These are phyloP conservation scores for Arnoldichthys spilopterus DNA, from an alignment of 2,797 vertebrate genomes.

Conservation along the genomic window DNA sequence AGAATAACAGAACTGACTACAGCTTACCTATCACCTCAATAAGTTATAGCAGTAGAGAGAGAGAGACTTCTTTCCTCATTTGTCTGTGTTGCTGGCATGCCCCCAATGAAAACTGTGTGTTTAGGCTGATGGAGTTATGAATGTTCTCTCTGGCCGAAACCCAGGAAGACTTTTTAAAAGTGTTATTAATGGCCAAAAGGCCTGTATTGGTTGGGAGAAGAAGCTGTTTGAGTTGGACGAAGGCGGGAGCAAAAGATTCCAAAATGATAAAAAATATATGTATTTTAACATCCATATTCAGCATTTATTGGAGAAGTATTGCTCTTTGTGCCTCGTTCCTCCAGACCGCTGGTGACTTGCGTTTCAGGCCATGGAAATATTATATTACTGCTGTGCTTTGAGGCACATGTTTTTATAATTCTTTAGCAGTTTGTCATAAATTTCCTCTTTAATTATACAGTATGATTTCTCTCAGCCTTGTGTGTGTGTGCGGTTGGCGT, in stretches of 20 bases:
- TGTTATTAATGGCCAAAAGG: constrained; percentile 62
- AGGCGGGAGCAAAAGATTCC: constrained; percentile 46
- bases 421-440: constrained; percentile 42
- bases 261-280: constrained; percentile 55
- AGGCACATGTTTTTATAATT: constrained; percentile 47
- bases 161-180: constrained; percentile 57
- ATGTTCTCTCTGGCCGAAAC: constrained; percentile 58
- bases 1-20: background rate
- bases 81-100: constrained; percentile 54
- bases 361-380: constrained; percentile 45
- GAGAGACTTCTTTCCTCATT: constrained; percentile 49
- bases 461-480: constrained; percentile 9
- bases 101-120: constrained; percentile 62
- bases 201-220: constrained; percentile 50
- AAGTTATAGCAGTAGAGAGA: constrained; percentile 4
- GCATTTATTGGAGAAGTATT: constrained; percentile 49
- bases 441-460: constrained; percentile 39
- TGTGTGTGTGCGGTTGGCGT: constrained; percentile 5
- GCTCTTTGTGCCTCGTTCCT: constrained; percentile 43
- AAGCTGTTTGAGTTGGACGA: constrained; percentile 56
- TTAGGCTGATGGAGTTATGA: constrained; percentile 64
- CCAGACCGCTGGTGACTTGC: constrained; percentile 34
- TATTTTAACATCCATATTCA: constrained; percentile 48
- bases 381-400: constrained; percentile 45
- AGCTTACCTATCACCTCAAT: background rate